Percentiles rank a stretch among this genome's conserved stretches.
Evolutionary conservation across 2,113 vertebrate genomes (phyloP).

Genomic region (Alethe diademata): DNA sequence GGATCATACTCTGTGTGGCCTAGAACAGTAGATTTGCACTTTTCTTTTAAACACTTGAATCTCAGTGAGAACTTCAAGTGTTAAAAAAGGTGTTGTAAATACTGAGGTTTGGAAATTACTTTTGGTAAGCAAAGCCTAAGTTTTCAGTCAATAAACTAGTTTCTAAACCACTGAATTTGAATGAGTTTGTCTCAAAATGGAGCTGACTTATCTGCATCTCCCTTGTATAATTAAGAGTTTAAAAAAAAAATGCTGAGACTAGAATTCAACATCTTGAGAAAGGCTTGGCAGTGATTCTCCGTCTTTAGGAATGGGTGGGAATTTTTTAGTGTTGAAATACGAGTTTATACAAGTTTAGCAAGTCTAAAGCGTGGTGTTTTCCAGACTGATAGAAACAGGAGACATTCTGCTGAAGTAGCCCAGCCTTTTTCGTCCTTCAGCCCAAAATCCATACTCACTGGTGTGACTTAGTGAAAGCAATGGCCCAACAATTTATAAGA

Average conservation of each 20-base stretch:
- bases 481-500: neutral
- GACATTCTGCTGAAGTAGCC: neutral
- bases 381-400: neutral
- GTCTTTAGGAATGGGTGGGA: neutral
- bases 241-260: neutral
- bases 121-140: neutral
- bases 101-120: neutral
- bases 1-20: neutral
- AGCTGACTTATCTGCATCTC: neutral
- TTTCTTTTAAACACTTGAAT: neutral
- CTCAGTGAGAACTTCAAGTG: neutral
- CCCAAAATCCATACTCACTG: neutral
- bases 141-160: neutral
- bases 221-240: neutral
- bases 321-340: neutral
- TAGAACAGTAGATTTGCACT: neutral
- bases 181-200: neutral
- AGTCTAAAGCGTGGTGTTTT: neutral
- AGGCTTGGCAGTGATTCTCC: neutral
- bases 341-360: neutral
- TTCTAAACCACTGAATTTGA: neutral
- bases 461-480: neutral
- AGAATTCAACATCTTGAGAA: neutral
- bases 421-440: neutral
- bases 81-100: neutral